These are phyloP conservation scores for Paratilapia polleni DNA, from an alignment of 2,113 vertebrate genomes.

Conservation along the genomic window DNA sequence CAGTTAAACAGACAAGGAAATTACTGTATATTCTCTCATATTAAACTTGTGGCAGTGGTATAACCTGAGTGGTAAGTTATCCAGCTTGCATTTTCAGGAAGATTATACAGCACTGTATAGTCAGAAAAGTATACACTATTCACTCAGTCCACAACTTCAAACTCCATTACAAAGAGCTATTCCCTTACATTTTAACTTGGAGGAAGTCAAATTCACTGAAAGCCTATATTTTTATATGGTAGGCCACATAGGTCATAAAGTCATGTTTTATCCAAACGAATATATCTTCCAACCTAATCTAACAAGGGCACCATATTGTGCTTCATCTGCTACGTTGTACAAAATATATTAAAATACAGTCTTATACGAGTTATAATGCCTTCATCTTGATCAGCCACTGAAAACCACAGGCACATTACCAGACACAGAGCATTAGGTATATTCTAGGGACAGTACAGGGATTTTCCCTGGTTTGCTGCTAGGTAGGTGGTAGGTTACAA, in stretches of 20 bases:
- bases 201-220: background rate
- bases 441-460: constrained; percentile 4
- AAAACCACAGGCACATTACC: background rate
- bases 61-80: background rate
- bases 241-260: background rate
- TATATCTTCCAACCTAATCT: background rate
- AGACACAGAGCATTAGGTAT: background rate
- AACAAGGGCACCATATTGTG: too few relatives aligned
- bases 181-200: background rate
- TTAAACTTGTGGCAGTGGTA: background rate
- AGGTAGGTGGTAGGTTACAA: constrained; percentile 9
- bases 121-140: background rate
- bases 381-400: background rate
- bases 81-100: background rate
- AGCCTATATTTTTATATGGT: background rate
- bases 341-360: too few relatives aligned
- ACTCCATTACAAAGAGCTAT: background rate
- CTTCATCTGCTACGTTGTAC: too few relatives aligned
- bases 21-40: background rate
- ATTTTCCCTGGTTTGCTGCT: constrained; percentile 1
- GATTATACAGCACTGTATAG: background rate
- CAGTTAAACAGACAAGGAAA: constrained; percentile 12
- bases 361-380: too few relatives aligned
- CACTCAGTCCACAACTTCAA: background rate
- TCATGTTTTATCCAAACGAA: background rate